These are phyloP conservation scores for Venustoraphidia nigricollis DNA, from an alignment of 2,888 invertebrate species.

Conservation along the genomic window DNA sequence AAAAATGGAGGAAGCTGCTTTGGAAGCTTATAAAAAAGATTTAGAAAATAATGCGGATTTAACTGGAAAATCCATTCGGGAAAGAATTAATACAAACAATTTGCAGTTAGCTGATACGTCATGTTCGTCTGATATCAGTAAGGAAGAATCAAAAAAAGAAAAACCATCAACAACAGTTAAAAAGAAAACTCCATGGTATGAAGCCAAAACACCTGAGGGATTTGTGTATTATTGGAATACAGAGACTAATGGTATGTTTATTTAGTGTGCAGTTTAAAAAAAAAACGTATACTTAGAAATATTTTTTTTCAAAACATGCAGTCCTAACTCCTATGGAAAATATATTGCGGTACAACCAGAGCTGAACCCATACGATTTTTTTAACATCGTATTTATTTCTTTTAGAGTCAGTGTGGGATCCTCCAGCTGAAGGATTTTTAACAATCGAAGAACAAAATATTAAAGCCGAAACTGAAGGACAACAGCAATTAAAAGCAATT, in stretches of 20 bases:
- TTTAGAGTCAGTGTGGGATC: slow-evolving; percentile 61
- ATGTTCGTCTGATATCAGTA: slow-evolving; percentile 15
- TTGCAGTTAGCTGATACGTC: slow-evolving; percentile 18
- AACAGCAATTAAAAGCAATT: slow-evolving; percentile 26
- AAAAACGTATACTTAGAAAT: no score
- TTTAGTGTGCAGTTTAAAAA: not conserved
- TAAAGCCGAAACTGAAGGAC: slow-evolving; percentile 30
- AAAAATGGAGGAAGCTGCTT: slow-evolving; percentile 81
- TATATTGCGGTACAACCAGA: no score
- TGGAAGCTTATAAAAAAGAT: slow-evolving; percentile 78
- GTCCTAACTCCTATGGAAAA: no score
- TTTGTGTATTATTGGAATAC: slow-evolving; percentile 77
- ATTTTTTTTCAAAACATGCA: no score
- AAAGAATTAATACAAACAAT: slow-evolving; percentile 21
- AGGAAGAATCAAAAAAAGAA: slow-evolving; percentile 13
- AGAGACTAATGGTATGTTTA: slow-evolving; percentile 52
- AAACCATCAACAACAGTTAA: slow-evolving; percentile 10
- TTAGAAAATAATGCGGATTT: slow-evolving; percentile 52
- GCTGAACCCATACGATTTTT: not conserved
- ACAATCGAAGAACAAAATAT: slow-evolving; percentile 47
- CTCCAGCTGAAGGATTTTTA: slow-evolving; percentile 56
- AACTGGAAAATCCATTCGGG: slow-evolving; percentile 35
- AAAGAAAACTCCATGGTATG: slow-evolving; percentile 51
- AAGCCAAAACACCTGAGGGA: slow-evolving; percentile 61
- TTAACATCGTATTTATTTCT: slow-evolving; percentile 12